A percentile compares a stretch with the other conserved stretches of the same genome.
These are phyloP conservation scores for Carcinoscorpius rotundicauda DNA, from an alignment of 1,140 invertebrate genomes.

Conservation along the genomic window DNA sequence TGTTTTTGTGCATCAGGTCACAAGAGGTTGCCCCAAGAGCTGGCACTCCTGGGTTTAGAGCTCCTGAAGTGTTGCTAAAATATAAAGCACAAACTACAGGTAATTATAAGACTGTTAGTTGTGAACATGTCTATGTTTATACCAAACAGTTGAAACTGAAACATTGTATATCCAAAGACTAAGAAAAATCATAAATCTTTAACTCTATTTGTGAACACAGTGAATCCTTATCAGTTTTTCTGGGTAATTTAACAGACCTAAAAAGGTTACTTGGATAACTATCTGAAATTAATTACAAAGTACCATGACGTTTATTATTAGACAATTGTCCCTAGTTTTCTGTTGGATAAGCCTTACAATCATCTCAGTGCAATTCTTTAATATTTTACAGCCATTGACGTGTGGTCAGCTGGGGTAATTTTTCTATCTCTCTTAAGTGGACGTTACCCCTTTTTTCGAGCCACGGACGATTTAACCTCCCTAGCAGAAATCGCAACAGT, in stretches of 20 bases:
- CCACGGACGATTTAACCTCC: constrained; percentile 62
- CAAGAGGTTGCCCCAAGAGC: constrained; percentile 57
- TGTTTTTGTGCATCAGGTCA: constrained; percentile 23
- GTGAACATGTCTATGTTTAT: too few relatives aligned
- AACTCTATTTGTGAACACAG: too few relatives aligned
- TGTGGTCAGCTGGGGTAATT: constrained; percentile 81
- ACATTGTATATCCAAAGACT: too few relatives aligned
- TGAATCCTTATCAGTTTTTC: too few relatives aligned
- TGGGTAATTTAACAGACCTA: too few relatives aligned
- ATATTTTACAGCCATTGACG: constrained; percentile 56
- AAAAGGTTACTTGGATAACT: too few relatives aligned
- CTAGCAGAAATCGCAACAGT: constrained; percentile 69
- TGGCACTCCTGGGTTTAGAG: constrained; percentile 78
- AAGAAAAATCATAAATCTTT: too few relatives aligned
- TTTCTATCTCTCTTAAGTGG: constrained; percentile 63
- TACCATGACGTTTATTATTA: too few relatives aligned
- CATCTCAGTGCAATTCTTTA: not conserved
- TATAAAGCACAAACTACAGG: constrained; percentile 57
- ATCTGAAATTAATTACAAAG: too few relatives aligned
- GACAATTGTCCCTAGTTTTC: too few relatives aligned
- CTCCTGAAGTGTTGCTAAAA: constrained; percentile 75
- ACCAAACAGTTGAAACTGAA: too few relatives aligned
- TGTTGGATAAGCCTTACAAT: too few relatives aligned
- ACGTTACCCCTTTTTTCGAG: constrained; percentile 70
- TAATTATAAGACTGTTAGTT: constrained; percentile 22